phyloP scores from a whole-genome alignment of 2,888 invertebrate genomes.

The Deilephila porcellus region DNA sequence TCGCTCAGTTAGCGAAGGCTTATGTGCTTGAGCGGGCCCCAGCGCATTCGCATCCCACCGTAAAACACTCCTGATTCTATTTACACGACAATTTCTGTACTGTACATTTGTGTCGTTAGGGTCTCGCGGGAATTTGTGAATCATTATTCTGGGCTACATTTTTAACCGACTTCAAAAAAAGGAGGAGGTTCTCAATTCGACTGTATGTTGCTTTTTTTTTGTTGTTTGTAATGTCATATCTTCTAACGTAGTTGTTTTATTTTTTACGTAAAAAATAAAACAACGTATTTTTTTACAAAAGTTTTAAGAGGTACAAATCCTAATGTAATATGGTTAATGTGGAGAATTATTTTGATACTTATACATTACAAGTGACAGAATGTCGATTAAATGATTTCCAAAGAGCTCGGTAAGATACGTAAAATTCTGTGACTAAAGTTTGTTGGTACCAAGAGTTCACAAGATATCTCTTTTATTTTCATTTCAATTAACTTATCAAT shows the following conservation, averaged over 20 bases:
- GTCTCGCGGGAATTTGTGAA: constrained; percentile 5
- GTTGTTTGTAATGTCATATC: background rate
- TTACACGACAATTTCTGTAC: constrained; percentile 64
- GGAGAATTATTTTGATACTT: too few relatives aligned
- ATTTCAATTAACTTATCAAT: too few relatives aligned
- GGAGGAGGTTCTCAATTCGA: too few relatives aligned
- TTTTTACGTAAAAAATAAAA: background rate
- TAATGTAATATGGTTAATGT: background rate
- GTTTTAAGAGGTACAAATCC: background rate
- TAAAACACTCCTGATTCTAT: constrained; percentile 59
- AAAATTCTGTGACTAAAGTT: too few relatives aligned
- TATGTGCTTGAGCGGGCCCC: background rate
- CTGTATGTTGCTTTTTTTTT: too few relatives aligned
- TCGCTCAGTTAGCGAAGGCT: too few relatives aligned
- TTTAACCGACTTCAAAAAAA: too few relatives aligned
- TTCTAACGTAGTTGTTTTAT: background rate
- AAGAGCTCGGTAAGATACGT: too few relatives aligned
- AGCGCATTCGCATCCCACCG: constrained; percentile 50
- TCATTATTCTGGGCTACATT: background rate
- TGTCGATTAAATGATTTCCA: too few relatives aligned
- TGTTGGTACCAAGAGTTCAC: too few relatives aligned
- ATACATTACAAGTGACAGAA: too few relatives aligned
- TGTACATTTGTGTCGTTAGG: constrained; percentile 50
- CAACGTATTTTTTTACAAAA: background rate
- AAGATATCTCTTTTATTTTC: too few relatives aligned